Evolutionary conservation across 2,888 invertebrate species (phyloP), one percentile per base, ranked within the genome.

Genomic region (Tethea ocularis): DNA sequence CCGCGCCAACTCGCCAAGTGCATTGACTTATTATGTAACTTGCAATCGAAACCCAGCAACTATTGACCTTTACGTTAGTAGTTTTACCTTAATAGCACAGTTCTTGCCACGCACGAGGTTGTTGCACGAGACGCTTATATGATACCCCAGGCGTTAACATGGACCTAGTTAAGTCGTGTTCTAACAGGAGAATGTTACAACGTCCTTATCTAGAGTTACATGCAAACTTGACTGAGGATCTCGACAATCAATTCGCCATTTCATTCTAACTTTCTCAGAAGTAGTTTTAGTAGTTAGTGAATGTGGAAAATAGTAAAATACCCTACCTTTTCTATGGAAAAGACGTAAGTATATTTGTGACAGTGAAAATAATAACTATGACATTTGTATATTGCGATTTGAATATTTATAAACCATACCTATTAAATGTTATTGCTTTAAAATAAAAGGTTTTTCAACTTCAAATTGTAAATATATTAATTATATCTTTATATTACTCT

Each of bases 171-270:
- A 73, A 75, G 66, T 75, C 74, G 72, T 79, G 82, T 80, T 82
- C 74, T 69, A 73, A 66, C 75, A 72, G 71, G 74, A 72, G 81
- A 83, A 83, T 82, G 82, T 80, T 79, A 80, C 85, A 81, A 75
- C 82, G 46, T 80, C 81, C 82, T 89, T 91, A 89, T 89, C 90
- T 85, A 71, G 76, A 80, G 80, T 80, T 84, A 87, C 88, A 91
- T 88, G 89, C 88, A 86, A 89, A 88, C 83, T 83, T 71, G 65
- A 69, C 74, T 66, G 63, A 69, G 82, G 75, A 85, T 83, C 82
- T 80, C 80, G 75, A 83, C 82, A 83, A 33, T 87, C 84, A 84
- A 87, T 88, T 83, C 73, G 72, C 78, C 75, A 80, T 79, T 81
- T 78, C 67, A 69, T 74, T 72, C 71, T 69, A 72, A 74, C 72